Evolutionary conservation across 2,888 invertebrate species (phyloP).

Genomic region (Pimpla rufipes): DNA sequence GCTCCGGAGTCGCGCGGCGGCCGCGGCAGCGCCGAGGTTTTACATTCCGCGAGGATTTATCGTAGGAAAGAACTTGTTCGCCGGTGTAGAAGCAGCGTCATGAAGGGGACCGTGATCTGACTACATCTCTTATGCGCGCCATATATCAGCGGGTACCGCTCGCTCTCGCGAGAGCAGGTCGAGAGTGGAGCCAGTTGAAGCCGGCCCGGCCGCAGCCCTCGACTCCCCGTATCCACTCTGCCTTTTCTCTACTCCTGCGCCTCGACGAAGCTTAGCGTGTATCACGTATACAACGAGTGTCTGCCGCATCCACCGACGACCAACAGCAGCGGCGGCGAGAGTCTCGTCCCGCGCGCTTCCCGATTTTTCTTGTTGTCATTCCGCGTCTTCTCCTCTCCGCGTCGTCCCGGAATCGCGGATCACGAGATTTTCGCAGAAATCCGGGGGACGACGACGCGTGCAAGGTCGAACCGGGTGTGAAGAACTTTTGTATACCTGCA

Average conservation of each 20-base stretch:
- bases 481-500: too few relatives aligned
- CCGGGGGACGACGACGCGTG: background rate
- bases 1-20: conserved; percentile 51
- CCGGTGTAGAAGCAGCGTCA: conserved; percentile 82
- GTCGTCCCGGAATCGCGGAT: background rate
- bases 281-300: background rate
- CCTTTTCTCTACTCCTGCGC: conserved; percentile 23
- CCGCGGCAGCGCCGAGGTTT: conserved; percentile 73
- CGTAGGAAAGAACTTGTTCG: conserved; percentile 82
- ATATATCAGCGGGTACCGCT: conserved; percentile 78
- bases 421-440: conserved; percentile 20
- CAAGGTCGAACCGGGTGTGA: too few relatives aligned
- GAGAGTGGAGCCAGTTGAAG: conserved; percentile 40
- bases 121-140: conserved; percentile 81
- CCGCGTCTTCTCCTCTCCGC: background rate
- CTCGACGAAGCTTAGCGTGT: background rate
- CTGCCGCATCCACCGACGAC: background rate
- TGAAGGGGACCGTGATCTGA: conserved; percentile 82
- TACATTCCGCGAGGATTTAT: conserved; percentile 82
- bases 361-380: background rate
- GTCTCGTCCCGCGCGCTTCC: background rate
- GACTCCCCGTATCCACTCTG: background rate
- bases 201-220: conserved; percentile 13
- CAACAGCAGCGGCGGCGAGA: background rate
- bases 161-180: conserved; percentile 57